These are phyloP conservation scores for Lordiphosa clarofinis DNA, from an alignment of 1,140 invertebrate genomes.

Conservation along the genomic window DNA sequence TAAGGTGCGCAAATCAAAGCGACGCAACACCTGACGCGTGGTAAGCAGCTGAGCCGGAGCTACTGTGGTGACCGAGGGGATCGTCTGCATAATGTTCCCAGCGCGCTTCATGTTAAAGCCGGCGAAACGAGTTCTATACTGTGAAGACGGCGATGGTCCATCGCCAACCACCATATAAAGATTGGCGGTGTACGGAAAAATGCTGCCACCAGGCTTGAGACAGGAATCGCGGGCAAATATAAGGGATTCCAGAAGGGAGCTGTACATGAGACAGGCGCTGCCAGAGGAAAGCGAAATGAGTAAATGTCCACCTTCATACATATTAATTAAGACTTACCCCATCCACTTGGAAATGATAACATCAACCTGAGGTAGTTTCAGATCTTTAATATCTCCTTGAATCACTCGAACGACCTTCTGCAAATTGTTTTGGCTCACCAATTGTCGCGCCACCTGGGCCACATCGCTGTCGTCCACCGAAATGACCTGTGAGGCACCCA, in stretches of 20 bases:
- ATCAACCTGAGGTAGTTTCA: constrained; percentile 25
- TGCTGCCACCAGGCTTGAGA: constrained; percentile 28
- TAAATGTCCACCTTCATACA: not conserved
- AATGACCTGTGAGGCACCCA: constrained; percentile 21
- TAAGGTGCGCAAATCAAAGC: constrained; percentile 20
- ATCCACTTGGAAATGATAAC: constrained; percentile 44
- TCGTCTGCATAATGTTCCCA: not conserved
- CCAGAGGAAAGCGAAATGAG: not conserved
- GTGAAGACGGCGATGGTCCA: not conserved
- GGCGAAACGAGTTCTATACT: constrained; percentile 13
- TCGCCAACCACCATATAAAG: constrained; percentile 22
- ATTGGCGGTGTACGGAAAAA: constrained; percentile 22
- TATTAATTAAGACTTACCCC: constrained; percentile 16
- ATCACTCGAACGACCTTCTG: constrained; percentile 26
- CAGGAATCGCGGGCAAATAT: constrained; percentile 34
- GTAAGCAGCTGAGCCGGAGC: constrained; percentile 6
- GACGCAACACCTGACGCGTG: constrained; percentile 16
- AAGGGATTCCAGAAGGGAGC: constrained; percentile 18
- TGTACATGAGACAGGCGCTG: constrained; percentile 41
- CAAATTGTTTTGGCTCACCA: constrained; percentile 21
- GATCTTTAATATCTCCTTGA: constrained; percentile 16
- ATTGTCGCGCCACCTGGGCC: constrained; percentile 22
- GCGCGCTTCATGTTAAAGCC: constrained; percentile 23
- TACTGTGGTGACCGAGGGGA: constrained; percentile 3
- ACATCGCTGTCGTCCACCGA: constrained; percentile 22